A percentile compares a stretch with the other conserved stretches of the same genome.
phyloP scores from a whole-genome alignment of 2,113 vertebrate species.

The Cyanoramphus novaezelandiae region DNA sequence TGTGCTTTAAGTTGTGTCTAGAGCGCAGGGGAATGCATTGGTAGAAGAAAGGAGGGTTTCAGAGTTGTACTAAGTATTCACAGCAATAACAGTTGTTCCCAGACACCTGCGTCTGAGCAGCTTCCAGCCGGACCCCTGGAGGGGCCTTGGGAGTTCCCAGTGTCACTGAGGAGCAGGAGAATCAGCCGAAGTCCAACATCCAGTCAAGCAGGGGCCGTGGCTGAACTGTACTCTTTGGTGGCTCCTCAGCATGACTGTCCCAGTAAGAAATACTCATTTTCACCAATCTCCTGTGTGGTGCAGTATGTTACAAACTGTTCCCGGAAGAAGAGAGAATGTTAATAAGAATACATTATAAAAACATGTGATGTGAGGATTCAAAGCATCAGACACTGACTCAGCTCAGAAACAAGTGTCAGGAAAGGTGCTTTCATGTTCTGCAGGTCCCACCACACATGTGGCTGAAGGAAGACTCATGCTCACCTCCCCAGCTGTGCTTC shows the following conservation, averaged over 20 bases:
- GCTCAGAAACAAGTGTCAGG: background rate
- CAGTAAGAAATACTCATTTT: background rate
- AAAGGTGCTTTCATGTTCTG: background rate
- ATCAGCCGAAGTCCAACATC: background rate
- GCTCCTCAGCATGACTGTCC: background rate
- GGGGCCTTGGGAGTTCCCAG: background rate
- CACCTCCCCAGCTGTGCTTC: background rate
- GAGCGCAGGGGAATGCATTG: background rate
- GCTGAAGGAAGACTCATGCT: background rate
- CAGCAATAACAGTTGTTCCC: background rate
- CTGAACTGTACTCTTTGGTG: background rate
- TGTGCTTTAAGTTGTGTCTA: background rate
- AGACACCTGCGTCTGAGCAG: background rate
- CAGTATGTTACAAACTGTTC: background rate
- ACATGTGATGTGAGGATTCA: background rate
- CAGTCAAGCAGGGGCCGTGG: background rate
- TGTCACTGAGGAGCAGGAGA: background rate
- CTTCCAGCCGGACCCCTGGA: background rate
- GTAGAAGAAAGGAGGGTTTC: background rate
- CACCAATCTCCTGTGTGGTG: background rate
- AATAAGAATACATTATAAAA: background rate
- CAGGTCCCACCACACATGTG: background rate
- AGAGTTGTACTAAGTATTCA: background rate
- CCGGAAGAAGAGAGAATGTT: background rate
- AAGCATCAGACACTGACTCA: background rate